Conservation (phyloP, 2,113 vertebrate species). For the Etheostoma cragini region DNA sequence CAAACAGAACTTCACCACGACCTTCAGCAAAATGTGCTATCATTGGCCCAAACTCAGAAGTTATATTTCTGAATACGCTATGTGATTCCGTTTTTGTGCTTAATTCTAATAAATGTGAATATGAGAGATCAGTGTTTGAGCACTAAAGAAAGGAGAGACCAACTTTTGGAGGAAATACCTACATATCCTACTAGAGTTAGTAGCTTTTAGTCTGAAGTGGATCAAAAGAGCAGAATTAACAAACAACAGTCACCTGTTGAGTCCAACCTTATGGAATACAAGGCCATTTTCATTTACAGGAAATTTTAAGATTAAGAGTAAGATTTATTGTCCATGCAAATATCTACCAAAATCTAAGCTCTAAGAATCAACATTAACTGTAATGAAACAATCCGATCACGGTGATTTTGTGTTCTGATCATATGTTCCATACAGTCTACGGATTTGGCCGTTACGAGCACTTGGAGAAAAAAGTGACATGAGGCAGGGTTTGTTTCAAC, state of each 20-base stretch:
- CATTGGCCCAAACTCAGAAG: not conserved
- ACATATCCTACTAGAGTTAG: constrained; percentile 10
- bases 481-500: too few relatives aligned
- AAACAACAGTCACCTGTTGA: not conserved
- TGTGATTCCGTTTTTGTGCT: not conserved
- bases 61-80: not conserved
- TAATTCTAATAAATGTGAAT: not conserved
- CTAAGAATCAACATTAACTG: too few relatives aligned
- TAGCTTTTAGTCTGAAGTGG: constrained; percentile 2
- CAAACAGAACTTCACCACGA: constrained; percentile 25
- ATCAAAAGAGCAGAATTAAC: constrained; percentile 31
- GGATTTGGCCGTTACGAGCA: too few relatives aligned
- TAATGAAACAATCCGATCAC: too few relatives aligned
- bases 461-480: too few relatives aligned
- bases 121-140: not conserved
- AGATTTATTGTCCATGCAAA: too few relatives aligned
- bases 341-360: too few relatives aligned
- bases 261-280: not conserved
- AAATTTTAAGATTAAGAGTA: too few relatives aligned
- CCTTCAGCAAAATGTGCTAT: not conserved
- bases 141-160: not conserved
- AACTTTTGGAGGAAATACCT: not conserved
- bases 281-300: not conserved
- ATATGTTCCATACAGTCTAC: too few relatives aligned
- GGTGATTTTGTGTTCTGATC: too few relatives aligned